Base-by-base conservation (phyloP, 2,888 invertebrate genomes). In the Meteorus colon region DNA sequence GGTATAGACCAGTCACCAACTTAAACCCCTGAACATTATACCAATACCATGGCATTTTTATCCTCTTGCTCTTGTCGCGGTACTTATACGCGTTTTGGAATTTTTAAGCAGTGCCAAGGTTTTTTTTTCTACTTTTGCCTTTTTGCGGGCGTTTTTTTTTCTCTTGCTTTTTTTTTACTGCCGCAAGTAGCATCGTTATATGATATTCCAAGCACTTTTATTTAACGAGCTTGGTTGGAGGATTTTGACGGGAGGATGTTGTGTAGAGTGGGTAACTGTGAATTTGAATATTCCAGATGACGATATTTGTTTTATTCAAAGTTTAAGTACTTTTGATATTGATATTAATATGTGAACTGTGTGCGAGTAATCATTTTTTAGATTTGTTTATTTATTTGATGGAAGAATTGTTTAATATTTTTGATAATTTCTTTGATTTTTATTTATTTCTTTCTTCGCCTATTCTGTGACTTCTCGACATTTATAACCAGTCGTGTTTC, bases 71-170 rank as follows among this genome's bases (percentile, higher is more conserved):
- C 59, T 75, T 76, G 71, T 78, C 74, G 66, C 67, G 74, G 77
- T 69, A 78, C 78, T 79, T 76, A 48, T 63, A 70, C 73, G 67
- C 78, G 70, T 74, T 77, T 76, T 75, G 77, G 76, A 69, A 80
- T 81, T 81, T 79, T 78, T 75, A 77, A 79, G 78, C 79, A 74
- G 77, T 14, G 51, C 31, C 45, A 67, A 60, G 45, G 4, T 48
- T 16, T 48, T 55, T 55, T 75, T 74, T 4, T 8, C 34, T 34
- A 24, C 24, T 24, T 24, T 24, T 24, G 24, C 34, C 5, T 34
- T 75, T 73, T 65, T 65, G 69, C 69, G 55, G 27, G 45, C 29
- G 48, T 41, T 41, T 41, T 41, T 8, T 12, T 48, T 48, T 48
- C n/a, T 48, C 8, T n/a, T 24, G 24, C 8, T n/a, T 75, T 74